phyloP scores from a whole-genome alignment of 1,140 invertebrate genomes.

The Trachymyrmex septentrionalis region DNA sequence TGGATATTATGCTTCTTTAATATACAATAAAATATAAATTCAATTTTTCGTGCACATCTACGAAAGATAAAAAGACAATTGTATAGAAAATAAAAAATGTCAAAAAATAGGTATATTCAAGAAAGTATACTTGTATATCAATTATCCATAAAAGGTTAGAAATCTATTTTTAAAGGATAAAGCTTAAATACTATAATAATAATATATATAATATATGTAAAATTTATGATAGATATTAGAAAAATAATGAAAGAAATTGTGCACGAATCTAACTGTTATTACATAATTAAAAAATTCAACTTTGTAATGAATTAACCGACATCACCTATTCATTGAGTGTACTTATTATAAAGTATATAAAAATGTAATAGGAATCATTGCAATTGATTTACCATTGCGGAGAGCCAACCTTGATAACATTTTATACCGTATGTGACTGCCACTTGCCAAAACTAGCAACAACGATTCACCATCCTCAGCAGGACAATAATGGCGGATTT shows the following conservation, averaged over 20 bases:
- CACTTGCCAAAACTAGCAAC: not conserved
- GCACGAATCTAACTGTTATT: constrained; percentile 36
- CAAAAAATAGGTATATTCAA: too few relatives aligned
- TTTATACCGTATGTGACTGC: not conserved
- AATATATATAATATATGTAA: constrained; percentile 13
- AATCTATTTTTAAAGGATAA: not conserved
- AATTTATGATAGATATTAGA: not conserved
- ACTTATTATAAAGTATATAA: not conserved
- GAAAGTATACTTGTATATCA: too few relatives aligned
- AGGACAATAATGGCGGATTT: constrained; percentile 6
- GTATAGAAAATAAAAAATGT: too few relatives aligned
- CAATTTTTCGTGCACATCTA: too few relatives aligned
- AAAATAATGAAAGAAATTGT: not conserved
- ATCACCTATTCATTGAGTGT: not conserved
- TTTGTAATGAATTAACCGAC: not conserved
- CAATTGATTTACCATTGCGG: constrained; percentile 65
- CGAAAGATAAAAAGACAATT: too few relatives aligned
- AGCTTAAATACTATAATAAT: not conserved
- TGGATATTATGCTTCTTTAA: too few relatives aligned
- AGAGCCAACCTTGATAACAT: constrained; percentile 71
- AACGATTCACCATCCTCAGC: not conserved
- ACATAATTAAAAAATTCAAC: constrained; percentile 65
- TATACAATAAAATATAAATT: too few relatives aligned
- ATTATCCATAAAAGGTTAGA: too few relatives aligned
- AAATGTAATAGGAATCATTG: not conserved